These are phyloP conservation scores for Pangasianodon hypophthalmus DNA, from an alignment of 2,113 vertebrate species.

Conservation along the genomic window DNA sequence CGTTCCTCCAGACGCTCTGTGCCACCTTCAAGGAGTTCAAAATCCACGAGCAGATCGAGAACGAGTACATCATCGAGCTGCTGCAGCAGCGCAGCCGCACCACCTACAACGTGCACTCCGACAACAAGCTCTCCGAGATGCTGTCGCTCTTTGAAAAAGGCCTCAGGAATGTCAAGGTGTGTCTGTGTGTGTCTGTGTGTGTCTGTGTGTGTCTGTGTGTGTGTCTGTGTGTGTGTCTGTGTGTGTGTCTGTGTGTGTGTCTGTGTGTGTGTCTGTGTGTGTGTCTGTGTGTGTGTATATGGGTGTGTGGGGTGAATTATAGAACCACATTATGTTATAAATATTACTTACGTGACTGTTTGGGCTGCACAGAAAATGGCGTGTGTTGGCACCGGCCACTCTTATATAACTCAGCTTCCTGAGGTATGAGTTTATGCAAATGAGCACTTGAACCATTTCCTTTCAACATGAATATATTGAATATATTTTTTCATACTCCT, in stretches of 20 bases:
- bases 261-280: neutral
- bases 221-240: neutral
- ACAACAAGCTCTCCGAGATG: constrained; percentile 99
- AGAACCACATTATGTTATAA: neutral
- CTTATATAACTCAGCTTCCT: neutral
- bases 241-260: neutral
- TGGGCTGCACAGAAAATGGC: neutral
- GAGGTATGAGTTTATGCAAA: neutral
- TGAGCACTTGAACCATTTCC: neutral
- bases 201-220: neutral
- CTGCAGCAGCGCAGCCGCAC: constrained; percentile 93
- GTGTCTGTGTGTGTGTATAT: neutral
- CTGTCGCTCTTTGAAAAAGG: constrained; percentile 95
- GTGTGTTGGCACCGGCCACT: too few relatives aligned
- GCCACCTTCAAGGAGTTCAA: constrained; percentile 98
- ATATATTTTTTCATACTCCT: neutral
- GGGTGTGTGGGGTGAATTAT: neutral
- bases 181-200: neutral
- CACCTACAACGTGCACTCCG: constrained; percentile 92
- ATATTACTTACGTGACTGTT: neutral
- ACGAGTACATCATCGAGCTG: constrained; percentile 94
- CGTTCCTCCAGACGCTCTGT: constrained; percentile 92
- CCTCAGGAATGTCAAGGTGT: constrained; percentile 90
- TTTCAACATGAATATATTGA: neutral
- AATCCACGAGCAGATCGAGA: constrained; percentile 99